Conservation (phyloP, 2,113 vertebrate genomes). For the Synchiropus splendidus region DNA sequence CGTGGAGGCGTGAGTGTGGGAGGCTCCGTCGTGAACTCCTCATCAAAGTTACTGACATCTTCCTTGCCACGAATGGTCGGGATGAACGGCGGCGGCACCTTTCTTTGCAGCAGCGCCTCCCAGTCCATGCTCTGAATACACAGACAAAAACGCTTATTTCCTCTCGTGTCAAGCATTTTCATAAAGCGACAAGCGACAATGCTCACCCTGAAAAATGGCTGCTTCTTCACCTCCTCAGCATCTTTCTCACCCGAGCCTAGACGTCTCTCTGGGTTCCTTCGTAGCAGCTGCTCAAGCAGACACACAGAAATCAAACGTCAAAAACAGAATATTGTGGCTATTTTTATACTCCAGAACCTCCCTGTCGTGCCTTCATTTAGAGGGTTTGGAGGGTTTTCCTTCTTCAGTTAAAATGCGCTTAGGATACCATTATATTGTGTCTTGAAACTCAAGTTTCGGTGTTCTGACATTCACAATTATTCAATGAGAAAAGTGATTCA, state of each 20-base stretch:
- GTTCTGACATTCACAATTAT: too few species aligned
- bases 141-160: too few species aligned
- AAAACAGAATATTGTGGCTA: too few species aligned
- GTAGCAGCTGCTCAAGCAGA: constrained; percentile 74
- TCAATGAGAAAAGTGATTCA: too few species aligned
- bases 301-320: too few species aligned
- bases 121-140: constrained; percentile 80
- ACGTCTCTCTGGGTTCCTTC: constrained; percentile 88
- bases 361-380: too few species aligned
- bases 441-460: too few species aligned
- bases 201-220: constrained; percentile 91
- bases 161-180: too few species aligned
- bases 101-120: constrained; percentile 84
- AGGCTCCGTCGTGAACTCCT: constrained; percentile 93
- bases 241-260: constrained; percentile 92
- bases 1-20: constrained; percentile 89
- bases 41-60: constrained; percentile 97
- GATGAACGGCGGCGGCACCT: constrained; percentile 86
- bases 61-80: constrained; percentile 82
- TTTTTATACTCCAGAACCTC: too few species aligned
- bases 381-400: too few species aligned
- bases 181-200: background rate
- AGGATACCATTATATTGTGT: too few species aligned
- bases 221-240: constrained; percentile 96
- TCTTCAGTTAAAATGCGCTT: too few species aligned